These are phyloP conservation scores for Lichenostomus cassidix DNA, from an alignment of 2,113 vertebrate genomes.

Conservation along the genomic window DNA sequence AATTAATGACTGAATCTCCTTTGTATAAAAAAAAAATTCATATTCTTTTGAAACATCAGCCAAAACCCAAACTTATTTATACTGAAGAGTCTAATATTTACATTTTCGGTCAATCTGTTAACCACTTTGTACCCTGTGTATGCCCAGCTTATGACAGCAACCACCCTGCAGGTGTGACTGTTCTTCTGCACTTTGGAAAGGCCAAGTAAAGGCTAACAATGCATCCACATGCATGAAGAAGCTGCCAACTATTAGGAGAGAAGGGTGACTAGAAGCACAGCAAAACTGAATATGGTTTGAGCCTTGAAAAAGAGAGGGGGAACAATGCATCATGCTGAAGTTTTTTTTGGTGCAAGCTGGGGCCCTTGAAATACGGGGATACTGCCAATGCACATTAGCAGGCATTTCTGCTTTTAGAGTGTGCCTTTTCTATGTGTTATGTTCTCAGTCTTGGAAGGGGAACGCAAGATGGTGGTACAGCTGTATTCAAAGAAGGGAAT, in stretches of 20 bases:
- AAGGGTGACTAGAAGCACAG: not conserved
- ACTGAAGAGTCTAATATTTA: not conserved
- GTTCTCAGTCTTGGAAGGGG: not conserved
- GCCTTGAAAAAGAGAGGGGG: not conserved
- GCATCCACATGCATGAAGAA: not conserved
- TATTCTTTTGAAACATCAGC: not conserved
- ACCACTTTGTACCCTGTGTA: not conserved
- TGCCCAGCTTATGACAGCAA: not conserved
- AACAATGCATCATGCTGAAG: not conserved
- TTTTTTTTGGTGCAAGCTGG: not conserved
- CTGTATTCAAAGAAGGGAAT: not conserved
- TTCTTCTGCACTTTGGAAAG: not conserved
- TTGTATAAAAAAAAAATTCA: not conserved
- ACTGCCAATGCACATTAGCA: not conserved
- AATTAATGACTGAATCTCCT: not conserved
- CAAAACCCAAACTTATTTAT: not conserved
- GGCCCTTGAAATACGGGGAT: not conserved
- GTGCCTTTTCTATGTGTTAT: not conserved
- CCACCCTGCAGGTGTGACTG: not conserved
- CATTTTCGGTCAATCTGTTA: not conserved
- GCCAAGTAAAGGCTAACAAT: not conserved
- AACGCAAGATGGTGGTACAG: not conserved
- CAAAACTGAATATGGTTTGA: not conserved
- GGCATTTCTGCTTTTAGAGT: not conserved
- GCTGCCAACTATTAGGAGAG: not conserved